Conservation (phyloP, 1,140 invertebrate species). For the Drosophila littoralis region DNA sequence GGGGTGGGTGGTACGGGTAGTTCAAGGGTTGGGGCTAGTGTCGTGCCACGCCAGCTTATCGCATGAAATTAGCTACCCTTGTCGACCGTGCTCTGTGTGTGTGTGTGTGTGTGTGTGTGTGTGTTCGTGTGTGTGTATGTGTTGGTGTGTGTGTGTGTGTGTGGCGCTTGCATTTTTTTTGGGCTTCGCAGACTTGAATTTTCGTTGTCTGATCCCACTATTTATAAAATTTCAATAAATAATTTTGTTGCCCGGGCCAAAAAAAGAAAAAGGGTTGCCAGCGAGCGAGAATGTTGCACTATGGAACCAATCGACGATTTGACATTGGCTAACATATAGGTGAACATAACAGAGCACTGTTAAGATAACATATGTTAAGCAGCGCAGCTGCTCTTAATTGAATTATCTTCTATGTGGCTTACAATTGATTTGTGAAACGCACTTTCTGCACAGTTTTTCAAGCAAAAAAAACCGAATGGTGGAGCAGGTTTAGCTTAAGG, state of each 20-base stretch:
- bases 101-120: not conserved
- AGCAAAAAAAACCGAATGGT: too few relatives aligned
- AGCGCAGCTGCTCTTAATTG: too few relatives aligned
- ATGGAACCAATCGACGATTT: not conserved
- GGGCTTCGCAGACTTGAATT: slow-evolving; percentile 72
- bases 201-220: slow-evolving; percentile 83
- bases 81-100: slow-evolving; percentile 11
- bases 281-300: not conserved
- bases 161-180: slow-evolving; percentile 64
- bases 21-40: slow-evolving; percentile 55
- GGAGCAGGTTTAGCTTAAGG: too few relatives aligned
- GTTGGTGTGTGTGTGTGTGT: slow-evolving; percentile 2
- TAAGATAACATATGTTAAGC: too few relatives aligned
- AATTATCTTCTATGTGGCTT: too few relatives aligned
- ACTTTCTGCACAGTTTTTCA: too few relatives aligned
- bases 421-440: too few relatives aligned
- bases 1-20: not conserved
- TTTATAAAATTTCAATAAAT: slow-evolving; percentile 84
- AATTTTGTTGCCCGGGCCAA: slow-evolving; percentile 60
- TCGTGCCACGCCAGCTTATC: slow-evolving; percentile 76
- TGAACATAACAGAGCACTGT: too few relatives aligned
- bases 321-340: too few relatives aligned
- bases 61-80: slow-evolving; percentile 80
- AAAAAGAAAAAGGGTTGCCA: slow-evolving; percentile 49
- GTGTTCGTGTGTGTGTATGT: slow-evolving; percentile 5